A percentile compares a stretch with the other conserved stretches of the same genome.
Evolutionary conservation across 2,888 invertebrate genomes (phyloP).

Genomic region (Sceliomorpha sp.): DNA sequence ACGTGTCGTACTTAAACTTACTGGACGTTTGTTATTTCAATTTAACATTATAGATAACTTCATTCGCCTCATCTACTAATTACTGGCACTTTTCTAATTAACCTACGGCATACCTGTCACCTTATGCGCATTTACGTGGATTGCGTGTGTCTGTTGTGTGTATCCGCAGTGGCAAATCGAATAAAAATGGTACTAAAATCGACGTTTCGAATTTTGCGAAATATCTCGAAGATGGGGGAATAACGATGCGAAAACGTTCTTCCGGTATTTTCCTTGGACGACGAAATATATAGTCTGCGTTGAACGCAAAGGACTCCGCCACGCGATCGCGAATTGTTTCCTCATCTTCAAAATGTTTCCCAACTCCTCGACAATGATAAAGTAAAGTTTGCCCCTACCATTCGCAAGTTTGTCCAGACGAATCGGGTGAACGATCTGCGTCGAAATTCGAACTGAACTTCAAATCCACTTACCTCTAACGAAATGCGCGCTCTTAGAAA

Average conservation of each 20-base stretch:
- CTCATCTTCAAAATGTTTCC: slow-evolving; percentile 46
- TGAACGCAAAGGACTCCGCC: slow-evolving; percentile 43
- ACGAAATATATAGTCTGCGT: slow-evolving; percentile 43
- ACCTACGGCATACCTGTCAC: slow-evolving; percentile 70
- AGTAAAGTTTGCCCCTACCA: neutral
- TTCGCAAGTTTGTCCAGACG: neutral
- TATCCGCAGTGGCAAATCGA: slow-evolving; percentile 18
- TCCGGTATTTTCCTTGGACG: slow-evolving; percentile 45
- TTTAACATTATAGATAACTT: slow-evolving; percentile 71
- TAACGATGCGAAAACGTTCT: slow-evolving; percentile 36
- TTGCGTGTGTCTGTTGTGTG: slow-evolving; percentile 16
- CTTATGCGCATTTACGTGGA: slow-evolving; percentile 10
- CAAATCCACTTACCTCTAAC: too few relatives aligned
- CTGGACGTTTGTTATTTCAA: slow-evolving; percentile 78
- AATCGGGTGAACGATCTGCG: too few relatives aligned
- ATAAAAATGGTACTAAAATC: neutral
- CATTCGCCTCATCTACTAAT: slow-evolving; percentile 63
- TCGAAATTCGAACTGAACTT: too few relatives aligned
- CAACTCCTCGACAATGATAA: slow-evolving; percentile 2
- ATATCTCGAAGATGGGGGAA: slow-evolving; percentile 49
- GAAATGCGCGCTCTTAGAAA: too few relatives aligned
- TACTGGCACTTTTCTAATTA: slow-evolving; percentile 81
- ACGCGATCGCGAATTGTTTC: slow-evolving; percentile 52
- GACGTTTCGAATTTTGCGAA: slow-evolving; percentile 4
- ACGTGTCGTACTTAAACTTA: slow-evolving; percentile 76